phyloP scores from a whole-genome alignment of 2,113 vertebrate genomes.

The Antigone vipio region DNA sequence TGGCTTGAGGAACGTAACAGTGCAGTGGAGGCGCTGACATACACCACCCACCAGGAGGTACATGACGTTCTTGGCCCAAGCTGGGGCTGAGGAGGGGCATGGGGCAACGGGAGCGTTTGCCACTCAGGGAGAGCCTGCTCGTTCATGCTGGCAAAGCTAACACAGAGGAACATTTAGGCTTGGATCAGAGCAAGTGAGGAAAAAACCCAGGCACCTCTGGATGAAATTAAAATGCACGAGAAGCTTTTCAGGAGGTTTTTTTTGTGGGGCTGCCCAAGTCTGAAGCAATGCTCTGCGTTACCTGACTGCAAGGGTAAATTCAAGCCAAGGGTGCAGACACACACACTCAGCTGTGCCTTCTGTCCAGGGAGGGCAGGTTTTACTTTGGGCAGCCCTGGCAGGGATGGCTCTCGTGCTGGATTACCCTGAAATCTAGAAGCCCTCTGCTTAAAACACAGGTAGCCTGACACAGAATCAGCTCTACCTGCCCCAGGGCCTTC shows the following conservation, averaged over 20 bases:
- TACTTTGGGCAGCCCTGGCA: neutral
- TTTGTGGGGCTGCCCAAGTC: neutral
- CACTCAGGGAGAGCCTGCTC: neutral
- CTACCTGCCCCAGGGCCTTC: neutral
- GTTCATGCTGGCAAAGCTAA: neutral
- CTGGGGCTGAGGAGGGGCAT: neutral
- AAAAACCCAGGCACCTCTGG: neutral
- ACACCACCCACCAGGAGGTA: slow-evolving; percentile 30
- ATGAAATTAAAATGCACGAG: neutral
- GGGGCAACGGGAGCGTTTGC: rapidly evolving
- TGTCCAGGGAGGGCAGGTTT: neutral
- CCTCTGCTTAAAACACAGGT: neutral
- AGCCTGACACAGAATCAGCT: neutral
- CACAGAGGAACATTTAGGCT: neutral
- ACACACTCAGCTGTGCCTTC: neutral
- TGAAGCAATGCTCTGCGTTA: neutral
- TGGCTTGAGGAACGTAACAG: neutral
- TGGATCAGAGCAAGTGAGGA: neutral
- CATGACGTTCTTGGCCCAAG: slow-evolving; percentile 15
- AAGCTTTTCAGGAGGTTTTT: neutral
- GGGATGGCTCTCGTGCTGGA: neutral
- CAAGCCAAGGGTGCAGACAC: neutral
- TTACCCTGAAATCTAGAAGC: neutral
- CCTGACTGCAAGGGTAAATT: neutral
- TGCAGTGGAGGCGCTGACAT: neutral